Conservation (phyloP, 2,797 vertebrate genomes). For the Discoglossus pictus region DNA sequence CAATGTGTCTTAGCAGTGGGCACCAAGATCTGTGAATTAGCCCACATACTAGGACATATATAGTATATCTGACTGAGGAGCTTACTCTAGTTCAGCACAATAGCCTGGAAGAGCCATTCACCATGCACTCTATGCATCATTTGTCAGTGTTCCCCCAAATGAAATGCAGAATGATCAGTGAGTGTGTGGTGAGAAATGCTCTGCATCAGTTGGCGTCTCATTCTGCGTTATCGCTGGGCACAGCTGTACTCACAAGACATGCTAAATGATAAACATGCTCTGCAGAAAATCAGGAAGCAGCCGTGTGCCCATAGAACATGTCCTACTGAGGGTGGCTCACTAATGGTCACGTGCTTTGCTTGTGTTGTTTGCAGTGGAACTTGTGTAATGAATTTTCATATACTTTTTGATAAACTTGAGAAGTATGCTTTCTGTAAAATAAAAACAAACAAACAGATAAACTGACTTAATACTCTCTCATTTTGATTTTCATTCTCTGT, state of each 20-base stretch:
- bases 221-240: constrained; percentile 74
- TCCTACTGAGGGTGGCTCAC: constrained; percentile 7
- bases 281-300: constrained; percentile 71
- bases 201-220: constrained; percentile 71
- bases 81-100: constrained; percentile 46
- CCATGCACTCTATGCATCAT: constrained; percentile 59
- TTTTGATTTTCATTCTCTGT: too few relatives aligned
- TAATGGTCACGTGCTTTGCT: constrained; percentile 14
- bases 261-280: constrained; percentile 75
- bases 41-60: not conserved
- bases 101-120: constrained; percentile 53
- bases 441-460: too few relatives aligned
- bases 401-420: too few relatives aligned
- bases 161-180: constrained; percentile 70
- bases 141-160: constrained; percentile 65
- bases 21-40: not conserved
- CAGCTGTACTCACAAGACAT: constrained; percentile 76
- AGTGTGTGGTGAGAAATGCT: constrained; percentile 73
- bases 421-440: too few relatives aligned
- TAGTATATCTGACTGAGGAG: too few relatives aligned
- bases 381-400: constrained; percentile 10
- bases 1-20: too few relatives aligned
- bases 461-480: too few relatives aligned
- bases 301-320: constrained; percentile 56
- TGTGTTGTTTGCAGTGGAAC: constrained; percentile 13